Percentiles rank a stretch among this genome's conserved stretches.
Conservation (phyloP, 2,888 invertebrate species). For the Iselma pallidipennis region DNA sequence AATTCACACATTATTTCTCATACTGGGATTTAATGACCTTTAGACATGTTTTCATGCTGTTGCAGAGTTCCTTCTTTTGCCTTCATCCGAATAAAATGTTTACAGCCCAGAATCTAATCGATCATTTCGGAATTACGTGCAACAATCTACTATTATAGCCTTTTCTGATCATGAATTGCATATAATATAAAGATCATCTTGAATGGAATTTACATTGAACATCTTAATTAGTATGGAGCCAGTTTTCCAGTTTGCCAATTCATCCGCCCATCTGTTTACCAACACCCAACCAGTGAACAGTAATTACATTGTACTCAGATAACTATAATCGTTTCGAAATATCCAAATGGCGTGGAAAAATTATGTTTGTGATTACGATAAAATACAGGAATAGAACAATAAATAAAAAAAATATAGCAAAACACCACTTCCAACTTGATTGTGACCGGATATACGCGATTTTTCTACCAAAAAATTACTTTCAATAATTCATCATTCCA, state of each 20-base stretch:
- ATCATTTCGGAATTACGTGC: not conserved
- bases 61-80: no score
- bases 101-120: not conserved
- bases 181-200: not conserved
- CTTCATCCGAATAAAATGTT: not conserved
- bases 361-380: slow-evolving; percentile 32
- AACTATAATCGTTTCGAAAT: slow-evolving; percentile 22
- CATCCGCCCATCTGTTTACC: slow-evolving; percentile 50
- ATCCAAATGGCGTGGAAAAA: slow-evolving; percentile 30
- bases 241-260: slow-evolving; percentile 40
- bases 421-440: not conserved
- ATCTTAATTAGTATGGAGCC: slow-evolving; percentile 52
- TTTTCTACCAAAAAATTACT: slow-evolving; percentile 7
- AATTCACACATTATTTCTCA: no score
- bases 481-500: not conserved
- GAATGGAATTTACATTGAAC: slow-evolving; percentile 46
- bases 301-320: slow-evolving; percentile 30
- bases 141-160: not conserved
- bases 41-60: no score
- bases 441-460: slow-evolving; percentile 6
- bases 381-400: not conserved
- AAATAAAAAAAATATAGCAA: no score
- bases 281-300: slow-evolving; percentile 40
- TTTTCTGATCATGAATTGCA: not conserved
- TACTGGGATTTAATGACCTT: no score